Evolutionary conservation across 2,113 vertebrate species (phyloP), one percentile per base, ranked within the genome.

Genomic region (Orcinus orca): DNA sequence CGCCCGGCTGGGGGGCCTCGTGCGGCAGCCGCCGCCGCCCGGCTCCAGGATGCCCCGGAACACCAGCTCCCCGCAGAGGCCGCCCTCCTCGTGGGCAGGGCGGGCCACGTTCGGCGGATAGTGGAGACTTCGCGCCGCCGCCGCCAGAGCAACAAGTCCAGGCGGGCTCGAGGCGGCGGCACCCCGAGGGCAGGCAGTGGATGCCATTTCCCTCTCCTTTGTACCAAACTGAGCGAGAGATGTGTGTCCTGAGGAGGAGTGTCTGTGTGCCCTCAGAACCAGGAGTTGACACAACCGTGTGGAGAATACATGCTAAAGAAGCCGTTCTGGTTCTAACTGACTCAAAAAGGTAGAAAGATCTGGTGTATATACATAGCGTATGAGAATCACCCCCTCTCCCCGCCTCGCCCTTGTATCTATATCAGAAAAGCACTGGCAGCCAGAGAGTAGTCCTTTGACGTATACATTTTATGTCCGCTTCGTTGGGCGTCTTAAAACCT

Each of bases 51-150:
- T 58, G 8, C 9, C 60, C 21, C 21, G 23, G 3, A 8, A 11
- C 29, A 1, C 60, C 33, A 63, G n/a, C 38, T 11, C 8, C 29
- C 20, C 5, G 36, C 70, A 15, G 60, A 4, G 9, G 90, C 47
- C 0, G 47, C 38, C 60, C 50, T 26, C 15, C 41, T 36, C 14
- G 41, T n/a, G 70, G 94, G n/a, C 93, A 33, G 18, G 67, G 74
- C 58, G 29, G 8, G 5, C 15, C 47, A 1, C 1, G 0, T 8
- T 3, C 12, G 47, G 62, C 15, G 8, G 31, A 6, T 2, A 15
- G 18, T 4, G 53, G 84, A 31, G 73, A 65, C 31, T 50, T 70
- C 70, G 12, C n/a, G 2, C 25, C 68, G 9, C 25, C 18, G 6
- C 25, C 15, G 0, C 25, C 63, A 0, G 12, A 91, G 95, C 95